phyloP scores from a whole-genome alignment of 2,888 invertebrate genomes.

The Agrotis ipsilon region DNA sequence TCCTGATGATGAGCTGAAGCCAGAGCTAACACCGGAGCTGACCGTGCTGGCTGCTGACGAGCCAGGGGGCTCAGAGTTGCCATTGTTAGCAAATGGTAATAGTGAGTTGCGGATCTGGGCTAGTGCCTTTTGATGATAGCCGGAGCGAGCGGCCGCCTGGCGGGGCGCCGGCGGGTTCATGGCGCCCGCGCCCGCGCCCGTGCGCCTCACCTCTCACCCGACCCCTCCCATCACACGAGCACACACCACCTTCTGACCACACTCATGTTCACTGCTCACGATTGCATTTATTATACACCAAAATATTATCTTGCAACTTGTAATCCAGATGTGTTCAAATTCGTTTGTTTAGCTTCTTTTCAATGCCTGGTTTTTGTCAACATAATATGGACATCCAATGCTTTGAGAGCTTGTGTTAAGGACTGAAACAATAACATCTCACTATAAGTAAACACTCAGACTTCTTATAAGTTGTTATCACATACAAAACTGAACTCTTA shows the following conservation, averaged over 20 bases:
- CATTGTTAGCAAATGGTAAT: slow-evolving; percentile 94
- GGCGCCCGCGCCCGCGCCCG: slow-evolving; percentile 90
- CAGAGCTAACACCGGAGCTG: slow-evolving; percentile 91
- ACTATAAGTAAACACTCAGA: slow-evolving; percentile 24
- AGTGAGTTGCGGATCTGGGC: slow-evolving; percentile 96
- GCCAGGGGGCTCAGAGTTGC: slow-evolving; percentile 92
- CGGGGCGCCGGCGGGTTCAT: slow-evolving; percentile 93
- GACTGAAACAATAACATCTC: slow-evolving; percentile 56
- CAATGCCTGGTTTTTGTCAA: slow-evolving; percentile 57
- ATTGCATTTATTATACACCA: slow-evolving; percentile 73
- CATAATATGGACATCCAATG: slow-evolving; percentile 50
- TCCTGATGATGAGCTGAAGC: slow-evolving; percentile 91
- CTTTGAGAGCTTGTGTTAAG: slow-evolving; percentile 39
- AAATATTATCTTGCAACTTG: slow-evolving; percentile 60
- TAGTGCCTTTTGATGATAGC: slow-evolving; percentile 96
- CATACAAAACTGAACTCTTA: slow-evolving; percentile 37
- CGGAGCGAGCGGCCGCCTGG: slow-evolving; percentile 93
- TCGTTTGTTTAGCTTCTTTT: slow-evolving; percentile 54
- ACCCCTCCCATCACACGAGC: slow-evolving; percentile 89
- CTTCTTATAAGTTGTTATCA: slow-evolving; percentile 28
- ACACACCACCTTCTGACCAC: slow-evolving; percentile 78
- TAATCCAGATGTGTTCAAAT: slow-evolving; percentile 52
- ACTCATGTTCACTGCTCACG: slow-evolving; percentile 75
- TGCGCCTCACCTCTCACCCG: slow-evolving; percentile 90
- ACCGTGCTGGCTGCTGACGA: slow-evolving; percentile 95